Base-by-base conservation (phyloP, 2,113 vertebrate genomes). In the Notarius quadriscutis region DNA sequence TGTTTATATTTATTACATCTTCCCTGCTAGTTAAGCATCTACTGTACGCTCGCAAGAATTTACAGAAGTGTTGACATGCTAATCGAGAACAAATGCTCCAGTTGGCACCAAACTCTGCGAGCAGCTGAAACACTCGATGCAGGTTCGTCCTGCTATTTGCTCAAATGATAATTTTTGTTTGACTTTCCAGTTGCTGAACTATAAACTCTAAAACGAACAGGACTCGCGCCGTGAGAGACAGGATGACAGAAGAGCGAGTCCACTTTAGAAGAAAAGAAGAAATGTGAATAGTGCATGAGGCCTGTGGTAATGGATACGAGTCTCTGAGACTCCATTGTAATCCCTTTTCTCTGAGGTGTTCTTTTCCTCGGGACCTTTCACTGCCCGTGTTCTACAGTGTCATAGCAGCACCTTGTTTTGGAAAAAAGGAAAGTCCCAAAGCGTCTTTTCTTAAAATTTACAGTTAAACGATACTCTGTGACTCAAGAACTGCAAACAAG, bases 281-380 rank as follows among this genome's bases (percentile, higher is more conserved):
- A 84, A 53, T 5, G 69, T 90, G 84, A 90, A 86, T 90, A 83
- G 8, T 86, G 79, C 89, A 88, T 83, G 84, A 88, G 84, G n/a
- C 71, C 51, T 8, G 27, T 6, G 69, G 89, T 90, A 90, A 90
- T 83, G 62, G 84, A 89, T 71, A 78, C 77, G 27, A 41, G 10
- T 27, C 62, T n/a, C 50, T 69, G 30, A 86, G 58, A 17, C 81
- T 80, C 84, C n/a, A 83, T 83, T 86, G 83, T 79, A 63, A 84
- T 81, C n/a, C 4, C n/a, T 84, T 34, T 41, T 60, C 67, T 50
- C 69, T 34, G 27, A 74, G 81, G 74, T 60, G 87, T 34, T 80
- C 67, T 50, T 55, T 80, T 30, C 83, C 15, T 15, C 11, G 48
- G 53, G 41, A 34, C 53, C 79, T 87, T 88, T 84, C 80, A 84